Evolutionary conservation across 2,888 invertebrate genomes (phyloP), one percentile per base, ranked within the genome.

Genomic region (Entomobrya proxima): DNA sequence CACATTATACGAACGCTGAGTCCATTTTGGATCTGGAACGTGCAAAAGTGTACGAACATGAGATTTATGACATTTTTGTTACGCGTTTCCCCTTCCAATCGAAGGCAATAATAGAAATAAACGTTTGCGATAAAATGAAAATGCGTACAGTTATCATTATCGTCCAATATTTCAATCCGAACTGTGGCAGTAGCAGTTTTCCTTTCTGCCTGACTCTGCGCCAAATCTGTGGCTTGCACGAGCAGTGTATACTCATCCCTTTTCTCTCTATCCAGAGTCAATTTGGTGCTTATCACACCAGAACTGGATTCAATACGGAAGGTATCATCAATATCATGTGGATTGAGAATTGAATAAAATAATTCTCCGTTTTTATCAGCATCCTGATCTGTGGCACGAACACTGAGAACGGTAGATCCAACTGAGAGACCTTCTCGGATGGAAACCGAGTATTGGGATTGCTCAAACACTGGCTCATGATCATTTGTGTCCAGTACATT

Each of bases 401-500:
- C 93, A 0, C 97, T 97, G 0, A 98, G 94, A 0, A 98, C 96
- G 0, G 96, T 96, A 0, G 96, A 95, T 0, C 97, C 97, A 0
- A 96, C 94, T 11, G 96, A 95, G 0, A 96, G 96, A 4, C 97
- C 96, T 92, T 99, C 99, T 30, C 96, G 93, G 0, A 98, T 95
- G 15, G 96, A 95, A 0, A 97, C 95, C 90, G 97, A 96, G 92
- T 98, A 98, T 90, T 96, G 96, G 84, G 95, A 95, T 92, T 96
- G 95, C 92, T 98, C 98, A 92, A 99, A 99, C 5, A 95, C 94
- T 0, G 99, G 99, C 24, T 96, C 94, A 91, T 99, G 98, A 92
- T 99, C 99, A 92, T 99, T 99, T 89, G 96, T 96, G 92, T 99
- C 99, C 78, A 96, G 92, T 0, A 99, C 98, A 91, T 97, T 97